Evolutionary conservation across 2,797 vertebrate genomes (phyloP), one percentile per base, ranked within the genome.

Genomic region (Rachycentron canadum): DNA sequence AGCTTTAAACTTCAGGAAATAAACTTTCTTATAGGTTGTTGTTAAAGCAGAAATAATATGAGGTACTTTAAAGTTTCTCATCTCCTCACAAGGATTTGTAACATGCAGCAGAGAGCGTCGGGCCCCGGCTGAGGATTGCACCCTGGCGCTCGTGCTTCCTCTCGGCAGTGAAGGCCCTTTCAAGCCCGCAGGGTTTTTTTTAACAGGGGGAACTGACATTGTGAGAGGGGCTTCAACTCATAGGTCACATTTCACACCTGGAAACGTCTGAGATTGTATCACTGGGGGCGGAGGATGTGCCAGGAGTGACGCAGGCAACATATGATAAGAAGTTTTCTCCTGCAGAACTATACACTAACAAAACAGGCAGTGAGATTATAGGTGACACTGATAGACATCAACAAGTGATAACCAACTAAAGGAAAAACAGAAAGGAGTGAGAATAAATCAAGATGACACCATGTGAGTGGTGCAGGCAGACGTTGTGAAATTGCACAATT

Each of bases 161-260:
- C 52, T 69, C 53, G 62, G 60, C 78, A 71, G 40, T 5, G 34
- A 70, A 17, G 34, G 21, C 26, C 16, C 3, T 32, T 67, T 43
- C 25, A 16, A 61, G 38, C 66, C 36, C 45, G 28, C 0, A 50
- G 71, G 73, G 68, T 68, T 79, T 81, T 34, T 5, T 30, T 45
- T 80, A 3, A 5, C 82, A 30, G 81, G 86, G 53, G 23, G 83
- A 88, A 89, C 89, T 81, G 84, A 82, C 79, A 86, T 2, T 0
- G 30, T 70, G 50, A 26, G 34, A 69, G 58, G 62, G 49, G 45
- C 59, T 43, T n/a, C 50, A 69, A 26, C 45, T 59, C 52, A 52
- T 68, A 62, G 56, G 69, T 79, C 67, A 66, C 67, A 72, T 32
- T 14, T 26, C 38, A 85, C 77, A 80, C 82, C 86, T 86, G 79